Evolutionary conservation across 2,797 vertebrate species (phyloP).

Genomic region (Gymnothorax javanicus): DNA sequence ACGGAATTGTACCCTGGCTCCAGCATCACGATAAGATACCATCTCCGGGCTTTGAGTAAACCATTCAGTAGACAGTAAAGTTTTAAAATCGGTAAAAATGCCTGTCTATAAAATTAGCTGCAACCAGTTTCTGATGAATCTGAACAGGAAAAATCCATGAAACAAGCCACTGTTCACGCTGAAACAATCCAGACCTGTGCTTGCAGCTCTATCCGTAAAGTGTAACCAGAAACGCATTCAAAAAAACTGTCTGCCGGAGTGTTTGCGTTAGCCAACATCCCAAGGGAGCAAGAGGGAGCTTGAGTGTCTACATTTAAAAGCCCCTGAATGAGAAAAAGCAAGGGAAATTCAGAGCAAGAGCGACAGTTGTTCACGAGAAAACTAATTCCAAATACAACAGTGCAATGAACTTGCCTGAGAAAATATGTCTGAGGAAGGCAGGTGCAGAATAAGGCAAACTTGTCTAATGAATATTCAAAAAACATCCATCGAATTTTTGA

Average conservation of each 20-base stretch:
- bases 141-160: background rate
- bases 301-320: background rate
- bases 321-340: no score
- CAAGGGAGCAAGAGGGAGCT: background rate
- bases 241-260: background rate
- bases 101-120: background rate
- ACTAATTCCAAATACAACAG: background rate
- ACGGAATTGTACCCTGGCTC: no score
- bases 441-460: background rate
- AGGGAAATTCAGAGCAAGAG: no score
- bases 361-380: background rate
- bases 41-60: no score
- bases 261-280: background rate
- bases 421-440: background rate
- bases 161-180: constrained; percentile 5
- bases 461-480: background rate
- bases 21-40: no score
- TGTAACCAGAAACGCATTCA: background rate
- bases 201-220: background rate
- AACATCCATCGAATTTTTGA: background rate
- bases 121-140: background rate
- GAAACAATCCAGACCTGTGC: background rate
- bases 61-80: background rate
- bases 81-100: background rate
- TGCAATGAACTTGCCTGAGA: no score